Conservation (phyloP, 1,140 invertebrate genomes). For the Pogonomyrmex barbatus region DNA sequence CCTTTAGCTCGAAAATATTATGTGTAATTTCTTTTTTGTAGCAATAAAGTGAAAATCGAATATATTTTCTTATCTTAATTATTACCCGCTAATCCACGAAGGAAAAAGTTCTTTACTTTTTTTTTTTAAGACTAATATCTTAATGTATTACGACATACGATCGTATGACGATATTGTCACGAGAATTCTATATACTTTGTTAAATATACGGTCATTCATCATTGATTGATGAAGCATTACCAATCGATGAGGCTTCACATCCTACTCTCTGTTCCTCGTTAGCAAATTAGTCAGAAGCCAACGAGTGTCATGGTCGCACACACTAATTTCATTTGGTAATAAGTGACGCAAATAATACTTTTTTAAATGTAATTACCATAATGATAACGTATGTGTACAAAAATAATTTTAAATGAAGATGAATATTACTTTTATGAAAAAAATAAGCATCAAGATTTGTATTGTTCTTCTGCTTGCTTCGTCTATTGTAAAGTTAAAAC, state of each 20-base stretch:
- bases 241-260: constrained; percentile 63
- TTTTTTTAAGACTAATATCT: constrained; percentile 1
- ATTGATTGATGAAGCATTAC: constrained; percentile 11
- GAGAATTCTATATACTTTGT: constrained; percentile 3
- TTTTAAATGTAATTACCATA: background rate
- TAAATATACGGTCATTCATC: constrained; percentile 22
- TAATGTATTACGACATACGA: constrained; percentile 14
- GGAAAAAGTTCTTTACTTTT: background rate
- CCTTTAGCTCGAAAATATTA: constrained; percentile 75
- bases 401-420: constrained; percentile 26
- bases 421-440: background rate
- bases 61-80: constrained; percentile 19
- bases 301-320: constrained; percentile 28
- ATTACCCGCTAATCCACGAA: background rate
- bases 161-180: background rate
- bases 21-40: constrained; percentile 81
- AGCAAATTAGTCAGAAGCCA: constrained; percentile 43
- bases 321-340: constrained; percentile 42
- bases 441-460: background rate
- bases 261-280: constrained; percentile 55
- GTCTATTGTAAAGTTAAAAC: background rate
- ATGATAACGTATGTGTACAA: background rate
- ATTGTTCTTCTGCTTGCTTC: background rate
- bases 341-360: constrained; percentile 22
- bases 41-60: constrained; percentile 79